Evolutionary conservation across 1,140 invertebrate species (phyloP).

Genomic region (Pseudachorutes palmiensis): DNA sequence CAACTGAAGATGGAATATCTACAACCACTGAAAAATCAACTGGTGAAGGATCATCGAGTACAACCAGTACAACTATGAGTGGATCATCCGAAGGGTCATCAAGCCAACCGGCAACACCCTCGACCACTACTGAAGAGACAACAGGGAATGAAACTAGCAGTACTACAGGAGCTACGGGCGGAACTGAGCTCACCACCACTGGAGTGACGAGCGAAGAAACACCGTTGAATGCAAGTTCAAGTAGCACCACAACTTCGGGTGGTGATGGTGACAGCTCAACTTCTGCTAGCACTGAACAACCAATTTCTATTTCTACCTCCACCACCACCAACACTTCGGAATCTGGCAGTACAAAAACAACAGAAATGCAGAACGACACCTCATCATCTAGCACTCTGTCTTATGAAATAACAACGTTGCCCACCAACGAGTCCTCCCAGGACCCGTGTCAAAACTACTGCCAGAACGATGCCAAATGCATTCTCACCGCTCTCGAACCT

Average conservation of each 20-base stretch:
- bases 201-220: too few relatives aligned
- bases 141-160: too few relatives aligned
- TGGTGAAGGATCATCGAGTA: background rate
- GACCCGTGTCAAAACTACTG: conserved; percentile 37
- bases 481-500: conserved; percentile 21
- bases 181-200: too few relatives aligned
- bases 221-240: too few relatives aligned
- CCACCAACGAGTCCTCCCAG: conserved; percentile 5
- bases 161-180: too few relatives aligned
- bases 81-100: too few relatives aligned
- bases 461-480: conserved; percentile 34
- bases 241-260: too few relatives aligned
- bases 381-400: too few relatives aligned
- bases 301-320: background rate
- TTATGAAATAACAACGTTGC: conserved; percentile 5
- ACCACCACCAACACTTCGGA: conserved; percentile 1
- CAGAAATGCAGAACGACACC: conserved; percentile 7
- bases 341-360: background rate
- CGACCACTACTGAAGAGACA: too few relatives aligned
- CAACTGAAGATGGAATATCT: background rate
- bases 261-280: background rate
- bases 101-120: too few relatives aligned
- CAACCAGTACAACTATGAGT: background rate
- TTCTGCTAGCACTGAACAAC: background rate
- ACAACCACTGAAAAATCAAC: background rate